A percentile compares a stretch with the other conserved stretches of the same genome.
Evolutionary conservation across 2,797 vertebrate species (phyloP).

Genomic region (Alosa sapidissima): DNA sequence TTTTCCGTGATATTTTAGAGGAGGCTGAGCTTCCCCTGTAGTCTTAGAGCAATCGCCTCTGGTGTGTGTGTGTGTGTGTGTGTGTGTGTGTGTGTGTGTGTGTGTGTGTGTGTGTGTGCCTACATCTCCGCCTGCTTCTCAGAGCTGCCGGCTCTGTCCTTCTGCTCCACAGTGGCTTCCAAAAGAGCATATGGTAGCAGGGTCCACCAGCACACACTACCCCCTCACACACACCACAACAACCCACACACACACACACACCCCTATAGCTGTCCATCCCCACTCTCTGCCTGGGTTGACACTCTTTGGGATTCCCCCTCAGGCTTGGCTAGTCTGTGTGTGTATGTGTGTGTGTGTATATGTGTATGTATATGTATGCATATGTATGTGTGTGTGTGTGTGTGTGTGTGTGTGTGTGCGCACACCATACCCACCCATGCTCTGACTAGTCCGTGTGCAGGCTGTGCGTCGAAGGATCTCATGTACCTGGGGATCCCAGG

Average conservation of each 20-base stretch:
- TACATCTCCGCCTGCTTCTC: constrained; percentile 50
- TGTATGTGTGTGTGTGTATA: neutral
- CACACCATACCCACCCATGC: constrained; percentile 75
- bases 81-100: no score
- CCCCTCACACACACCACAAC: neutral
- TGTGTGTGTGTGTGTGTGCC: no score
- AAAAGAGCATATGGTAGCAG: constrained; percentile 68
- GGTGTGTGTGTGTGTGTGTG: no score
- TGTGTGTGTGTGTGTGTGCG: neutral
- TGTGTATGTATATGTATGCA: neutral
- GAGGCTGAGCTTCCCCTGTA: no score
- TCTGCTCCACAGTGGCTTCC: constrained; percentile 64
- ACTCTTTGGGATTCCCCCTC: constrained; percentile 49
- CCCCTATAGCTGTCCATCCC: neutral
- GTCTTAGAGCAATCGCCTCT: no score
- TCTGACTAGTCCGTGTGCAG: constrained; percentile 84
- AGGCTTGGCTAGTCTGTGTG: neutral
- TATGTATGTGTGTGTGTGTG: neutral
- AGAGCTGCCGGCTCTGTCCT: constrained; percentile 55
- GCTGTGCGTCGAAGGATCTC: constrained; percentile 93
- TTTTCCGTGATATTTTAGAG: no score
- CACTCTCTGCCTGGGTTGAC: neutral
- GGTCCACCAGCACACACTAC: constrained; percentile 5
- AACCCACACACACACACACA: neutral
- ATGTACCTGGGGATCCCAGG: constrained; percentile 76